Evolutionary conservation across 2,888 invertebrate genomes (phyloP).

Genomic region (Conomelus anceps): DNA sequence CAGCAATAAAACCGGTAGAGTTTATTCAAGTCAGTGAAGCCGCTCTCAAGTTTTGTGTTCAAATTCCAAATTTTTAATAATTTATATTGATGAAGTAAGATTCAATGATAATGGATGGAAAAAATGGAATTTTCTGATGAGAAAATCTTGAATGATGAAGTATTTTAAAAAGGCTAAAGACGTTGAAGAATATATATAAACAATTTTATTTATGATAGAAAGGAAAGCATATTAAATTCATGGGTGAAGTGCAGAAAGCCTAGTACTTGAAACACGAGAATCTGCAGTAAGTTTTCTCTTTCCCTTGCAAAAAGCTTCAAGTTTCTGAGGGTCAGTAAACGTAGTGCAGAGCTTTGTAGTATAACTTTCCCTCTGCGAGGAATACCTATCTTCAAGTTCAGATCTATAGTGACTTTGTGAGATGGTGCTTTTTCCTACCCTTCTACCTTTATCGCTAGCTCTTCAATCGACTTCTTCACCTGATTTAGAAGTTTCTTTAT

Average conservation of each 20-base stretch:
- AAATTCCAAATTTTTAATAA: too few relatives aligned
- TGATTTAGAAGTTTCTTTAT: background rate
- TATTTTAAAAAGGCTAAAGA: background rate
- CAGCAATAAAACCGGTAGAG: too few relatives aligned
- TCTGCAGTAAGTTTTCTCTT: background rate
- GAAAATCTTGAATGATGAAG: too few relatives aligned
- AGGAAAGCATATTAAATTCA: background rate
- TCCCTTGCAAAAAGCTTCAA: background rate
- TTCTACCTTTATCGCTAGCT: background rate
- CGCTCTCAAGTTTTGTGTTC: too few relatives aligned
- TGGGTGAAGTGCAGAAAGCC: background rate
- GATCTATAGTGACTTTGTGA: background rate
- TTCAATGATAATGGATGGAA: too few relatives aligned
- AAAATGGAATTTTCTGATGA: too few relatives aligned
- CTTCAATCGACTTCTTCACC: background rate
- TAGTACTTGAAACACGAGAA: background rate
- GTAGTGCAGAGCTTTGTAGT: background rate
- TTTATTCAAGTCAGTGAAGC: too few relatives aligned
- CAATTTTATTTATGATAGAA: background rate
- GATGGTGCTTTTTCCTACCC: background rate
- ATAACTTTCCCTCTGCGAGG: background rate
- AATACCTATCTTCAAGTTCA: background rate
- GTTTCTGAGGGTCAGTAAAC: background rate
- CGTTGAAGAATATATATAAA: background rate
- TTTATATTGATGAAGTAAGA: too few relatives aligned